phyloP scores from a whole-genome alignment of 64 coral and sea anemone genomes.

The Montipora foliosa region DNA sequence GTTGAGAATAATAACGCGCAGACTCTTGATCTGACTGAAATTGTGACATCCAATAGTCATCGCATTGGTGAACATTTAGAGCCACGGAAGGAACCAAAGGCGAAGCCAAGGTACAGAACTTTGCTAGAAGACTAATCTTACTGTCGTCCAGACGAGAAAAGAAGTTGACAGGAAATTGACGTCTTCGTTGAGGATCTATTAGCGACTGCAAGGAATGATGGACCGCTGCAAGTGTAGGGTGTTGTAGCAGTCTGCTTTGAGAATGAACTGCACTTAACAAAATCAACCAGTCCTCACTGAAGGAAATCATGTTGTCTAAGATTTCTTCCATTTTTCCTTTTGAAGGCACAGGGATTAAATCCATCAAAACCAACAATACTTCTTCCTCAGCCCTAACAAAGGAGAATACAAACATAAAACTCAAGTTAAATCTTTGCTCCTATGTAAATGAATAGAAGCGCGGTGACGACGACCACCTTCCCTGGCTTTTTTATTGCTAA shows the following conservation, averaged over 20 bases:
- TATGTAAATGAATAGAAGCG: no score
- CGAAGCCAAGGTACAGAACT: background rate
- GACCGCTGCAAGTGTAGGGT: background rate
- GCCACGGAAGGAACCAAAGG: background rate
- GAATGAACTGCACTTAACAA: constrained; percentile 4
- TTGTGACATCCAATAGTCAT: background rate
- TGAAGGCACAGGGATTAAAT: background rate
- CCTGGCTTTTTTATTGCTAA: no score
- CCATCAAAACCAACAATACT: background rate
- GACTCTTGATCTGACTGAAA: background rate
- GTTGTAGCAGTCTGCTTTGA: background rate
- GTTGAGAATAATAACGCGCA: background rate
- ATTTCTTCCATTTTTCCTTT: background rate
- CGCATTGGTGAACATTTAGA: background rate
- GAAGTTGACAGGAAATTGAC: background rate
- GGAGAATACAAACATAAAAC: background rate
- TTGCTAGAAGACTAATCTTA: background rate
- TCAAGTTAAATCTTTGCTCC: background rate
- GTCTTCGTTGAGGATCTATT: background rate
- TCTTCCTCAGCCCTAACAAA: constrained; percentile 7
- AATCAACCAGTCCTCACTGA: constrained; percentile 5
- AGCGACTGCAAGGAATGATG: background rate
- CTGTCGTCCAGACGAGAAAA: background rate
- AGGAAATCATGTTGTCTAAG: background rate
- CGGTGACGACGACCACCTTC: no score